A percentile compares a stretch with the other conserved stretches of the same genome.
phyloP scores from a whole-genome alignment of 92 coral and sea anemone species.

The Zoanthus sansibaricus region DNA sequence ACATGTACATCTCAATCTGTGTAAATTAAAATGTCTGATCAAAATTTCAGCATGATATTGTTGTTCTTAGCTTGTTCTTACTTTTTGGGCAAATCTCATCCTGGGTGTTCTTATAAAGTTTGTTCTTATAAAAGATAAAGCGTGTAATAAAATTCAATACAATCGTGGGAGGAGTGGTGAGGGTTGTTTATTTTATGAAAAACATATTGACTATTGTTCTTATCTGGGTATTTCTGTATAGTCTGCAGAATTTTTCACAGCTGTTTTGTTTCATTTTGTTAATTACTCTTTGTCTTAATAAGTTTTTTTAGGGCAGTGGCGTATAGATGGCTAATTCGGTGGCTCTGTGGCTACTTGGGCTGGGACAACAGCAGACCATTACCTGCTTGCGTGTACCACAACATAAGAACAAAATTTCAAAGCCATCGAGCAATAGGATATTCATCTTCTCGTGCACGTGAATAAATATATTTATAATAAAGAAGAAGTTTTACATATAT shows the following conservation, averaged over 20 bases:
- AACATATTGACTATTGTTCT: not conserved
- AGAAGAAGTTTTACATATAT: not conserved
- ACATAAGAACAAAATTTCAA: conserved; percentile 27
- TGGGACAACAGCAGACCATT: conserved; percentile 54
- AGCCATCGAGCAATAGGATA: conserved; percentile 39
- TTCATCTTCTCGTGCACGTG: conserved; percentile 6
- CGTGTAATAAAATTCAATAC: not conserved
- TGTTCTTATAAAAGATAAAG: not conserved
- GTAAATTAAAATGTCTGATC: too few relatives aligned
- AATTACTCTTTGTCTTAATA: not conserved
- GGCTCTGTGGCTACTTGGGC: conserved; percentile 53
- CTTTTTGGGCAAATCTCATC: not conserved
- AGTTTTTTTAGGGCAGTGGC: conserved; percentile 48
- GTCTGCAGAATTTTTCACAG: not conserved
- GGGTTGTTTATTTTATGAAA: not conserved
- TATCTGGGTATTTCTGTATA: not conserved
- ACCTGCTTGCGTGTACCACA: conserved; percentile 43
- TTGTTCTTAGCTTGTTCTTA: not conserved
- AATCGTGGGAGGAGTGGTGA: not conserved
- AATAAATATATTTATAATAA: not conserved
- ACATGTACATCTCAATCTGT: too few relatives aligned
- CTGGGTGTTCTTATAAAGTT: not conserved
- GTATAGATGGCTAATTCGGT: conserved; percentile 44
- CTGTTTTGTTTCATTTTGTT: not conserved
- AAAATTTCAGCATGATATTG: not conserved